phyloP scores from a whole-genome alignment of 1,140 invertebrate genomes.

The Hyposmocoma kahamanoa region DNA sequence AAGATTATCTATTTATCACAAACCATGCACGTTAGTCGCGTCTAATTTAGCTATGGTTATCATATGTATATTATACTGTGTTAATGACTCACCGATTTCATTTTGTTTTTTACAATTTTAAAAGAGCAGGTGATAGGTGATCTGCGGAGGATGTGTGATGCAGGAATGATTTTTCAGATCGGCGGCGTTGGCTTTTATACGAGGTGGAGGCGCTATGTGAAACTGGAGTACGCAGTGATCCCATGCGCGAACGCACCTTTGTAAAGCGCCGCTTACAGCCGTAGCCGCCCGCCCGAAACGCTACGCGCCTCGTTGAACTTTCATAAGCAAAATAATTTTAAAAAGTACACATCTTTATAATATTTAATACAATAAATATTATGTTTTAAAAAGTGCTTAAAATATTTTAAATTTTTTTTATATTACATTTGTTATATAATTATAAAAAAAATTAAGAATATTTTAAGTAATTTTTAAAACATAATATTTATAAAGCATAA shows the following conservation, averaged over 20 bases:
- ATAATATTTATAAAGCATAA: no score
- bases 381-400: no score
- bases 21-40: not conserved
- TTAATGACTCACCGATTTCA: conserved; percentile 59
- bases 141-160: conserved; percentile 52
- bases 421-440: no score
- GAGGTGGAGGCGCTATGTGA: conserved; percentile 36
- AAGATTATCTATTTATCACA: not conserved
- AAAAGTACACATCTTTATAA: no score
- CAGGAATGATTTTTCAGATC: conserved; percentile 67
- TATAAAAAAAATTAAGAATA: no score
- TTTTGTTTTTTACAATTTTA: conserved; percentile 29
- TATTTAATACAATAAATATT: no score
- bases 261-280: not conserved
- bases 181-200: conserved; percentile 55
- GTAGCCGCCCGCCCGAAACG: not conserved
- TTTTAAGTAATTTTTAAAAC: no score
- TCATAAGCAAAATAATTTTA: no score
- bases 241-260: no score
- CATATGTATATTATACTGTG: not conserved
- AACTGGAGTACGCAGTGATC: conserved; percentile 45
- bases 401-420: no score
- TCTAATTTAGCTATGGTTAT: not conserved
- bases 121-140: conserved; percentile 34
- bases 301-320: no score